Evolutionary conservation across 2,888 invertebrate species (phyloP), one percentile per base, ranked within the genome.

Genomic region (Odontothrips loti): DNA sequence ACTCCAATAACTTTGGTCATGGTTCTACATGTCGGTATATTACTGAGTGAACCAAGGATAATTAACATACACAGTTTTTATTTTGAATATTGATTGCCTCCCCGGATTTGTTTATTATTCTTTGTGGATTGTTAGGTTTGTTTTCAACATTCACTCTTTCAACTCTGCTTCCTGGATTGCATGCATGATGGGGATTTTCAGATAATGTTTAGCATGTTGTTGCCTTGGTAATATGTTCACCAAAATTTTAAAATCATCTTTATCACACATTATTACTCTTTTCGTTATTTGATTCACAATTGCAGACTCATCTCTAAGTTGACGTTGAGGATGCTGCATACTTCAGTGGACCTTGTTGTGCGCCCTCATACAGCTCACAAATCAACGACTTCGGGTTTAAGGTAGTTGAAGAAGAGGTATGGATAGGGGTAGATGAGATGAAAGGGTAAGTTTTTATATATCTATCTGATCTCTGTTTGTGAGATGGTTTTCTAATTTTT

Each of bases 241-340:
- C 23, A 27, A 75, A 12, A 12, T 23, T 68, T 75, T 27, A 75
- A 27, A 27, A 27, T 1, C 27, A 15, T 15, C 4, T 58, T 58
- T 9, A 6, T 15, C 58, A 27, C 27, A 27, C 58, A 15, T 58
- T 58, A 20, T 58, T 6, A 11, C 27, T 58, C 68, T 27, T 12
- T 27, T 75, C 12, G 27, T 27, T 12, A 75, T 75, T 75, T 75
- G 27, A 75, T 75, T 75, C 68, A 6, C n/a, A 75, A 75, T 75
- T 75, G 9, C 68, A 75, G 68, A 75, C 68, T 75, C 68, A 75
- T 75, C 68, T 75, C 11, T 75, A 27, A 75, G 23, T 27, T 75
- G n/a, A 23, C 68, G 68, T 68, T 11, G 34, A 6, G 12, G 23
- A 27, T 27, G 17, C 68, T 11, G 12, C 27, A 27, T 23, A 12